A percentile compares a stretch with the other conserved stretches of the same genome.
These are phyloP conservation scores for Zaprionus vittiger DNA, from an alignment of 1,140 invertebrate species.

Conservation along the genomic window DNA sequence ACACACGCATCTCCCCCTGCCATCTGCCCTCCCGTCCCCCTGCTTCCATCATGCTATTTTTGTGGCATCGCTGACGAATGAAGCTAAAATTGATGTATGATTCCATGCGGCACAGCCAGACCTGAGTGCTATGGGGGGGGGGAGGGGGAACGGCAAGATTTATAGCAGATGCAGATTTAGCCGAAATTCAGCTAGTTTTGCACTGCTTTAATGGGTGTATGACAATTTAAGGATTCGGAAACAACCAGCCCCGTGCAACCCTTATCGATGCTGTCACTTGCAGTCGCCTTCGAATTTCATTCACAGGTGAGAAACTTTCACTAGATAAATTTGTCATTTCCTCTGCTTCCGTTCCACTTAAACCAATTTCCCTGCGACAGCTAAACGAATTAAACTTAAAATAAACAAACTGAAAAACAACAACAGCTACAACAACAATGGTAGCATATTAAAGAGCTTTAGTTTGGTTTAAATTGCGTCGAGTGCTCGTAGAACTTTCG, in stretches of 20 bases:
- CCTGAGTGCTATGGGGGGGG: not conserved
- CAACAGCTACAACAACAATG: slow-evolving; percentile 20
- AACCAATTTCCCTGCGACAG: slow-evolving; percentile 64
- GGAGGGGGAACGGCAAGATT: slow-evolving; percentile 49
- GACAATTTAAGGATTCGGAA: not conserved
- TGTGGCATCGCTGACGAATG: slow-evolving; percentile 74
- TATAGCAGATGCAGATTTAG: slow-evolving; percentile 51
- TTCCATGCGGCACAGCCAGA: slow-evolving; percentile 30
- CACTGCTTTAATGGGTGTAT: not conserved
- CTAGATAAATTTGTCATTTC: slow-evolving; percentile 50
- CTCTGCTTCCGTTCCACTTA: slow-evolving; percentile 41
- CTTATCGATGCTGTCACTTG: slow-evolving; percentile 37
- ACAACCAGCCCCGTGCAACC: slow-evolving; percentile 7
- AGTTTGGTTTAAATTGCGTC: slow-evolving; percentile 53
- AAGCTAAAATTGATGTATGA: slow-evolving; percentile 76
- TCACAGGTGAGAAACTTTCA: slow-evolving; percentile 56
- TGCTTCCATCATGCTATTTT: slow-evolving; percentile 44
- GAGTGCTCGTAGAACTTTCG: slow-evolving; percentile 69
- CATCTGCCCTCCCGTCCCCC: slow-evolving; percentile 10
- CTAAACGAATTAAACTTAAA: slow-evolving; percentile 74
- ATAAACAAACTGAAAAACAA: slow-evolving; percentile 59
- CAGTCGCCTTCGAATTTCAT: slow-evolving; percentile 25
- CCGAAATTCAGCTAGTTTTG: not conserved
- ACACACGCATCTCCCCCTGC: not conserved
- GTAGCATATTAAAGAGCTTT: slow-evolving; percentile 46